phyloP scores from a whole-genome alignment of 2,888 invertebrate species.

The Aleiodes alternator region DNA sequence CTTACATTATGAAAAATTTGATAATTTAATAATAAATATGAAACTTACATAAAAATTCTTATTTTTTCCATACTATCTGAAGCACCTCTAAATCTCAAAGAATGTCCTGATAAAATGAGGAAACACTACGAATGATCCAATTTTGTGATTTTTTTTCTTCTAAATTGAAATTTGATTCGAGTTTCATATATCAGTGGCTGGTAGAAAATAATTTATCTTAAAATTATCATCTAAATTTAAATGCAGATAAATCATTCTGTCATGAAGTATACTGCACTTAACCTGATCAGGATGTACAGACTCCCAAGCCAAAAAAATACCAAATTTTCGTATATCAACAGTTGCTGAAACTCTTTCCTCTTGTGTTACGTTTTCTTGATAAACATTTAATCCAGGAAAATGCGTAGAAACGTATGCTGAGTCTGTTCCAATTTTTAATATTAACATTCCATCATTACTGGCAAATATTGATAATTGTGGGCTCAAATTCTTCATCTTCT shows the following conservation, averaged over 20 bases:
- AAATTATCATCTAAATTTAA: conserved; percentile 85
- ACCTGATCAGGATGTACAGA: conserved; percentile 85
- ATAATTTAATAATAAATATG: too few relatives aligned
- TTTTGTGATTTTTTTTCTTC: neutral
- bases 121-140: neutral
- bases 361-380: conserved; percentile 76
- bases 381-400: conserved; percentile 84
- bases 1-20: too few relatives aligned
- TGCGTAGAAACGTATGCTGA: conserved; percentile 88
- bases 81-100: too few relatives aligned
- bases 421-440: conserved; percentile 87
- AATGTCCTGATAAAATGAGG: too few relatives aligned
- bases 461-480: conserved; percentile 84
- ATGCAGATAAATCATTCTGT: conserved; percentile 84
- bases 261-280: conserved; percentile 86
- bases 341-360: conserved; percentile 78
- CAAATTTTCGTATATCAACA: conserved; percentile 87
- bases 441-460: conserved; percentile 83
- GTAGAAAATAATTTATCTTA: conserved; percentile 88
- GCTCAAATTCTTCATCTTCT: conserved; percentile 89
- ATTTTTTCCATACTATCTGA: too few relatives aligned
- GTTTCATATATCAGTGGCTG: conserved; percentile 74
- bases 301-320: conserved; percentile 87
- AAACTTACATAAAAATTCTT: too few relatives aligned
- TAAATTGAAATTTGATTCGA: neutral